phyloP scores from a whole-genome alignment of 2,888 invertebrate species.

The Syrista parreyssii region DNA sequence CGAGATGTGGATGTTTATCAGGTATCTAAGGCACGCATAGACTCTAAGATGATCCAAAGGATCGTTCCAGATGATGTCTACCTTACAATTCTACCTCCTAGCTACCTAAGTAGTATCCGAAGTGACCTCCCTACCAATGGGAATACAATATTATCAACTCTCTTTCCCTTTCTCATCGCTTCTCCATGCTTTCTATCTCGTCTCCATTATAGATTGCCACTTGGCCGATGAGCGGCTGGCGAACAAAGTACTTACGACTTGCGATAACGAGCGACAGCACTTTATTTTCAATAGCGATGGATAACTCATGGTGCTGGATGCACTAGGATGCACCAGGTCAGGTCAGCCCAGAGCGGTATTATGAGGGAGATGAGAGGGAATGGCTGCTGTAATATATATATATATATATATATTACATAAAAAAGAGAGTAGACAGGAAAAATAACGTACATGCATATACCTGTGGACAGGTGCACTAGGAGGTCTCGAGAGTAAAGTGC shows the following conservation, averaged over 20 bases:
- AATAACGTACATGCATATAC: neutral
- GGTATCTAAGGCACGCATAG: neutral
- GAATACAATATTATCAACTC: neutral
- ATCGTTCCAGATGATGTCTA: neutral
- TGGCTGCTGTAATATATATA: neutral
- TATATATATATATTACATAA: neutral
- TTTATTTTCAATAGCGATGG: neutral
- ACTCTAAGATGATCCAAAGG: neutral
- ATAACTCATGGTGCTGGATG: neutral
- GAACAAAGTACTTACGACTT: neutral
- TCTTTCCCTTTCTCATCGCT: neutral
- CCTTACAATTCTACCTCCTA: neutral
- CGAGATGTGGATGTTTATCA: neutral
- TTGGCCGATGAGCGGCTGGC: constrained; percentile 16
- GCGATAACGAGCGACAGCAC: neutral
- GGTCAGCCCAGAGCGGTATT: neutral
- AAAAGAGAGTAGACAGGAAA: neutral
- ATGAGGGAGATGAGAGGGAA: neutral
- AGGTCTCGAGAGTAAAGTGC: neutral
- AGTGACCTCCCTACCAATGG: neutral
- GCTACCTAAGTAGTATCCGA: neutral
- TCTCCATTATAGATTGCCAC: constrained; percentile 31
- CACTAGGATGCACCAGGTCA: neutral
- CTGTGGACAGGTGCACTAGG: neutral
- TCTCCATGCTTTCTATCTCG: neutral